A percentile compares a stretch with the other conserved stretches of the same genome.
Evolutionary conservation across 2,888 invertebrate species (phyloP).

Genomic region (Oegoconia quadripuncta): DNA sequence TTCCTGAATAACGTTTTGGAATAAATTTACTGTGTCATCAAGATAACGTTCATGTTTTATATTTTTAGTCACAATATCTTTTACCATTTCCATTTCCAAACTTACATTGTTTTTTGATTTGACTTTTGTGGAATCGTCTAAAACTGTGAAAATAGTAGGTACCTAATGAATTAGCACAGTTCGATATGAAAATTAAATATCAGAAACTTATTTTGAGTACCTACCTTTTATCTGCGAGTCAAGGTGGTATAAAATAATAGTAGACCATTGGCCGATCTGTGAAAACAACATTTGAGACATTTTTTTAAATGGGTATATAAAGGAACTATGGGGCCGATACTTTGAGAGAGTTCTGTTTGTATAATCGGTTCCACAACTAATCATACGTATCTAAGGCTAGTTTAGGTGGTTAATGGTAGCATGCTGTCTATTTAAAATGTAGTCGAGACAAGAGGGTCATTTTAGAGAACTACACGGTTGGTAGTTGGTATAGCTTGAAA

Average conservation of each 20-base stretch:
- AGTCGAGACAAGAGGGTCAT: too few relatives aligned
- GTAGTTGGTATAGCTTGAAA: too few relatives aligned
- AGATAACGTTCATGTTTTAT: constrained; percentile 6
- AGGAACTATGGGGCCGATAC: too few relatives aligned
- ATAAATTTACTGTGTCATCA: constrained; percentile 37
- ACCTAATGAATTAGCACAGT: not conserved
- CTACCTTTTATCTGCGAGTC: constrained; percentile 12
- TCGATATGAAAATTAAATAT: too few relatives aligned
- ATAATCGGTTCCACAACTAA: too few relatives aligned
- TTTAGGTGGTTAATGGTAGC: too few relatives aligned
- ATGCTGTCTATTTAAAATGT: too few relatives aligned
- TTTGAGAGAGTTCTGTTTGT: too few relatives aligned
- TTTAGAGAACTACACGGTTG: too few relatives aligned
- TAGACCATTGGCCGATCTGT: constrained; percentile 60
- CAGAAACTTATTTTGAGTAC: not conserved
- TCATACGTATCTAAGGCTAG: too few relatives aligned
- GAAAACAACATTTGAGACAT: constrained; percentile 24
- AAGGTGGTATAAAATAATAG: constrained; percentile 45
- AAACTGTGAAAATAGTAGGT: not conserved
- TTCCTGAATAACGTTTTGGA: constrained; percentile 48
- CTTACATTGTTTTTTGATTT: constrained; percentile 1
- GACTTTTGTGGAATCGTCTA: not conserved
- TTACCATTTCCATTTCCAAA: not conserved
- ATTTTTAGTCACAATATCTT: too few relatives aligned
- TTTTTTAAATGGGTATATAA: too few relatives aligned